Percentiles rank a stretch among this genome's conserved stretches.
Conservation (phyloP, 2,888 invertebrate genomes). For the Proisotoma minuta region DNA sequence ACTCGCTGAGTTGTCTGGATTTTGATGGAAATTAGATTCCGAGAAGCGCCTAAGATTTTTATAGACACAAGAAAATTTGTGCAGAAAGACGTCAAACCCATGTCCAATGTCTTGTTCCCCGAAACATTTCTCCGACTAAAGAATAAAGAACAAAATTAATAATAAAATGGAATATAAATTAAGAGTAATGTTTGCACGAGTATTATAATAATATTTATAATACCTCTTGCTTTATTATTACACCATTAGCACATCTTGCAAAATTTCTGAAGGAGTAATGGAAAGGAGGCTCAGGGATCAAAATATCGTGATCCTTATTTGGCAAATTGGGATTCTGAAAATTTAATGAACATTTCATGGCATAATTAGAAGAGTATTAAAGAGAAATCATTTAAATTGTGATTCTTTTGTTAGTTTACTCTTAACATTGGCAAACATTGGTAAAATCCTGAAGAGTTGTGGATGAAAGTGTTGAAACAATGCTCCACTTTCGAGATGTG, state of each 20-base stretch:
- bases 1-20: no score
- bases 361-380: no score
- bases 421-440: slow-evolving; percentile 26
- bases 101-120: no score
- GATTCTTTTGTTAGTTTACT: neutral
- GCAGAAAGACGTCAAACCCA: no score
- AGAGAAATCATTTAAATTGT: neutral
- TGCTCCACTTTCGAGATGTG: slow-evolving; percentile 10
- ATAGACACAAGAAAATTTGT: no score
- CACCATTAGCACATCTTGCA: slow-evolving; percentile 28
- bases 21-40: no score
- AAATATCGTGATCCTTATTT: slow-evolving; percentile 30
- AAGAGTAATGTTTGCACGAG: neutral
- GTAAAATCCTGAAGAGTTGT: slow-evolving; percentile 23
- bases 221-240: slow-evolving; percentile 25
- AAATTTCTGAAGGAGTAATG: slow-evolving; percentile 28
- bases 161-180: neutral
- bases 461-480: slow-evolving; percentile 23
- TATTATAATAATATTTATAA: neutral
- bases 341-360: no score
- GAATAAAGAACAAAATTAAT: neutral
- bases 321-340: slow-evolving; percentile 16
- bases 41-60: no score
- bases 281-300: slow-evolving; percentile 28
- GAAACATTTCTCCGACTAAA: no score